Evolutionary conservation across 1,140 invertebrate genomes (phyloP).

Genomic region (Atopsyche davidsoni): DNA sequence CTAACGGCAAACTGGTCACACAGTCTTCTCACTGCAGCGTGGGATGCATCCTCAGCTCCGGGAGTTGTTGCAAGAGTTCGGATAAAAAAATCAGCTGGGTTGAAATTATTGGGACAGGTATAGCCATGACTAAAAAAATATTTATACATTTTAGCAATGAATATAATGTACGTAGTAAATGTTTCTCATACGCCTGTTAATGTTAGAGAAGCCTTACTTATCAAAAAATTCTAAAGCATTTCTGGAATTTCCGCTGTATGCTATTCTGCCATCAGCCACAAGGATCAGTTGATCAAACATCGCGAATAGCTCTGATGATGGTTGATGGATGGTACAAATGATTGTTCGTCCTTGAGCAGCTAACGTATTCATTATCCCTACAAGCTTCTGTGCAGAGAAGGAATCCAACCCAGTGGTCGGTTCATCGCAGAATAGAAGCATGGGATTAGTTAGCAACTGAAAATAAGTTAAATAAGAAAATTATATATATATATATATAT

Average conservation of each 20-base stretch:
- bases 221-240: conserved; percentile 76
- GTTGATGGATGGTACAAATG: conserved; percentile 94
- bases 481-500: not conserved
- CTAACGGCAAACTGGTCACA: conserved; percentile 75
- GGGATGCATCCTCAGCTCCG: conserved; percentile 61
- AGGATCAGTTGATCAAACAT: conserved; percentile 83
- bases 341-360: conserved; percentile 72
- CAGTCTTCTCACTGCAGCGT: conserved; percentile 59
- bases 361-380: conserved; percentile 65
- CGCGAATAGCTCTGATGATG: conserved; percentile 85
- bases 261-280: conserved; percentile 83
- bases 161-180: not conserved
- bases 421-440: conserved; percentile 92
- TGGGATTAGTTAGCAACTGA: conserved; percentile 85
- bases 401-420: conserved; percentile 92
- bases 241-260: conserved; percentile 72
- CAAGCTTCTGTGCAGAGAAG: conserved; percentile 81
- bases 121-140: conserved; percentile 61
- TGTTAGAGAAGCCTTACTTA: conserved; percentile 44
- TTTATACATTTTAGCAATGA: conserved; percentile 2
- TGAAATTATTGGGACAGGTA: conserved; percentile 74
- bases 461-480: conserved; percentile 29
- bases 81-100: conserved; percentile 90
- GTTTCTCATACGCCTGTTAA: not conserved
- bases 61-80: conserved; percentile 75